Percentiles rank a stretch among this genome's conserved stretches.
phyloP scores from a whole-genome alignment of 2,888 invertebrate genomes.

The Siphonodentalium dalli region DNA sequence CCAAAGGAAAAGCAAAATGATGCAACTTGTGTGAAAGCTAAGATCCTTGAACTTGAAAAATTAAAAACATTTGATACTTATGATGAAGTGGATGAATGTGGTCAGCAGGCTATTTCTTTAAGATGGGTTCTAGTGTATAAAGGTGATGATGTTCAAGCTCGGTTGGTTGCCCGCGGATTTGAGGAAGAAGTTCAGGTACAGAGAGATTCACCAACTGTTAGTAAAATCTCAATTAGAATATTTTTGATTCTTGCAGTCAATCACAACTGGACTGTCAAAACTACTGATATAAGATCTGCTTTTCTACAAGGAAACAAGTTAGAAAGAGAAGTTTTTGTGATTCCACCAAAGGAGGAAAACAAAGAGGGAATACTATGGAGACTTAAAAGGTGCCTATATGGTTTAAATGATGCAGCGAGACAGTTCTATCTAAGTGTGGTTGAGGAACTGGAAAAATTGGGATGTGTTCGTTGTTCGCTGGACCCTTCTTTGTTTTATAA shows the following conservation, averaged over 20 bases:
- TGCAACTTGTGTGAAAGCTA: too few species aligned
- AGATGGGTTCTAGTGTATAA: too few species aligned
- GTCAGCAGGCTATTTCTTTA: too few species aligned
- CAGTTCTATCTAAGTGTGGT: constrained; percentile 33
- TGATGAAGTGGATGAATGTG: constrained; percentile 24
- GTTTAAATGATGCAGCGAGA: constrained; percentile 29
- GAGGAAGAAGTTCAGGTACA: constrained; percentile 13
- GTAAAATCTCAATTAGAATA: constrained; percentile 19
- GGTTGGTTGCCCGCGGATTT: constrained; percentile 20
- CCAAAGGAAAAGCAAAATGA: neutral
- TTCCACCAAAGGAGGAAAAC: constrained; percentile 25
- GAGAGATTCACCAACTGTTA: constrained; percentile 18
- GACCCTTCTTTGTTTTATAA: constrained; percentile 32
- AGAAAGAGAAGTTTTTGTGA: constrained; percentile 26
- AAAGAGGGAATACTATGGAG: constrained; percentile 25
- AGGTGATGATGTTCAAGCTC: constrained; percentile 9
- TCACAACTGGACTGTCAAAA: constrained; percentile 30
- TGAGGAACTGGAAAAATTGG: constrained; percentile 23
- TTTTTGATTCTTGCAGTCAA: constrained; percentile 17
- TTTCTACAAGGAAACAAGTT: constrained; percentile 33
- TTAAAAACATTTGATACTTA: constrained; percentile 13
- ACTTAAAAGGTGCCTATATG: constrained; percentile 32
- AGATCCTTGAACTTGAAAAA: constrained; percentile 13
- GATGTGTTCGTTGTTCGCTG: constrained; percentile 24
- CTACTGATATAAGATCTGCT: constrained; percentile 35